Evolutionary conservation across 2,797 vertebrate species (phyloP), one percentile per base, ranked within the genome.

Genomic region (Hipposideros larvatus): DNA sequence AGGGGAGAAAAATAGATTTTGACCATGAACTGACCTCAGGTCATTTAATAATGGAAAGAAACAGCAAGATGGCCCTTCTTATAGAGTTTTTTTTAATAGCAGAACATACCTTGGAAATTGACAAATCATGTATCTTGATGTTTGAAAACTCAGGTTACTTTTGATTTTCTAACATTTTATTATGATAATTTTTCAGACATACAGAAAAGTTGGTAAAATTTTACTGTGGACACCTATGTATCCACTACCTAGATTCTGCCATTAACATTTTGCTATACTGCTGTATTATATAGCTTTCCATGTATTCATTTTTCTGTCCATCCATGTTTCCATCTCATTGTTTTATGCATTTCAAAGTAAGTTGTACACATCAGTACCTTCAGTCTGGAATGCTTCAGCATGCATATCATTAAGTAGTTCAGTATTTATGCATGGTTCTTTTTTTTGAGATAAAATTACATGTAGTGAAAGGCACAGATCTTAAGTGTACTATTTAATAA

Each of bases 1-100:
- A 80, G 34, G 55, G 31, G 37, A 78, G 53, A 73, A 96, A 93
- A 96, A 85, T 74, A 78, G 68, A 93, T 95, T 96, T 95, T 91
- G 87, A 96, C 70, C 71, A 70, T 34, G 34, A 77, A 73, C 70
- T 95, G 90, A 95, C 90, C 34, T 87, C 68, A 89, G 74, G 73
- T 83, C 43, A 86, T 57, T 73, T 94, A 82, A 87, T 86, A 95
- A 61, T 93, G 71, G 43, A 87, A 92, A 95, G 65, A 95, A 74
- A 57, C 63, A 78, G 26, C 14, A 73, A 86, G 59, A 55, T 91
- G 63, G 19, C 15, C 9, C 34, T 84, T 92, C 84, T 80, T 65
- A 59, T 4, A 37, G 8, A 37, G 37, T 37, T 82, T 82, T 88
- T 91, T 70, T 37, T 51, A 95, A 87, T 91, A 80, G 46, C 18